Percentiles rank a stretch among this genome's conserved stretches.
phyloP scores from a whole-genome alignment of 1,140 invertebrate genomes.

The Euwallacea fornicatus region DNA sequence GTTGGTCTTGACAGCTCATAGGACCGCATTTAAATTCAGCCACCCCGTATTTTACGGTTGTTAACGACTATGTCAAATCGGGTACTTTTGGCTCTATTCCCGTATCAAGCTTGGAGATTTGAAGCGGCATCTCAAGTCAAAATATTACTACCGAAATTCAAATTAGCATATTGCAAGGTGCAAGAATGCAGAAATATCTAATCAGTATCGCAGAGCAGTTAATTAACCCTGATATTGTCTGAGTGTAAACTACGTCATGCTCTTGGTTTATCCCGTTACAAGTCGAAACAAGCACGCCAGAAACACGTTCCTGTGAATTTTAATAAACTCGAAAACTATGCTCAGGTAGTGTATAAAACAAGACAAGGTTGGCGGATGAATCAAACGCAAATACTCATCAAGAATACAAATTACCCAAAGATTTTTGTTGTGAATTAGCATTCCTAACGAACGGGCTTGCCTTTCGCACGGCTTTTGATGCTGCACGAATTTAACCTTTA shows the following conservation, averaged over 20 bases:
- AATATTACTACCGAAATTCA: too few species aligned
- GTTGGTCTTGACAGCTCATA: too few species aligned
- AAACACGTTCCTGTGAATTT: constrained; percentile 12
- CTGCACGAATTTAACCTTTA: constrained; percentile 38
- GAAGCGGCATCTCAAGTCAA: too few species aligned
- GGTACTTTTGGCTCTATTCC: too few species aligned
- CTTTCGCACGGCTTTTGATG: constrained; percentile 37
- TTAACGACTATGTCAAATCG: too few species aligned
- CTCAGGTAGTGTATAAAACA: constrained; percentile 36
- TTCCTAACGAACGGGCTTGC: constrained; percentile 37
- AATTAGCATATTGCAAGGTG: too few species aligned
- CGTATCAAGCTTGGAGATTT: too few species aligned
- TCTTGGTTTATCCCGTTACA: background rate
- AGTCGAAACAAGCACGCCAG: background rate
- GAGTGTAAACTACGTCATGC: background rate
- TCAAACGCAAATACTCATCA: constrained; percentile 35
- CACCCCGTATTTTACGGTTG: too few species aligned
- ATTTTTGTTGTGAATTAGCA: constrained; percentile 38
- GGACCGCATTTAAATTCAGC: too few species aligned
- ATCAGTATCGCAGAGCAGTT: too few species aligned
- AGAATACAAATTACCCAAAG: constrained; percentile 36
- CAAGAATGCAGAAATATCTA: too few species aligned
- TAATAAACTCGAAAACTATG: constrained; percentile 28
- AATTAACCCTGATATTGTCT: too few species aligned
- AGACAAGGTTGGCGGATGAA: constrained; percentile 31